Base-by-base conservation (phyloP, 2,797 vertebrate genomes). In the Periophthalmus magnuspinnatus region DNA sequence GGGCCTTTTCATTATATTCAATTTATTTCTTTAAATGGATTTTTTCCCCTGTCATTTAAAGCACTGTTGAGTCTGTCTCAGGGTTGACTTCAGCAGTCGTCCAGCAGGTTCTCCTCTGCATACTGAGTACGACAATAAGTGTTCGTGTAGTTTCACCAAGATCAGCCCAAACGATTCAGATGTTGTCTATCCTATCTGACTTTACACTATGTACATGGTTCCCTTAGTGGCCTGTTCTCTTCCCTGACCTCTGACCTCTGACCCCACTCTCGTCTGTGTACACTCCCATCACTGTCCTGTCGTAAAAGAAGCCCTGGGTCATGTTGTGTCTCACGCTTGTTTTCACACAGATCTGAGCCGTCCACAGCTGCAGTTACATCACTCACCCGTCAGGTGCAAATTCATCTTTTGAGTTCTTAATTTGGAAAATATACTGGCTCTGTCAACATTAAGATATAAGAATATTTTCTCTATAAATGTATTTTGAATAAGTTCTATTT, bases 181-280 rank as follows among this genome's bases (percentile, higher is more conserved):
- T 50, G 21, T 70, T 76, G 58, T 71, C 71, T 14, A 45, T 14
- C 71, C 76, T 76, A 68, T 80, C 62, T 75, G 64, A 65, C 63
- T 82, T 77, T 80, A 85, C 69, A 88, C 62, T 85, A 86, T 86
- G 73, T 86, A 85, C 86, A 90, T 11, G 50, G 72, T 22, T 69
- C 71, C 48, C 11, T 83, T 71, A 71, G 77, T 79, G 71, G 81
- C 85, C 80, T 72, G 65, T 82, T 77, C 66, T 75, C 60, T 52
- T 45, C 22, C 48, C 65, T 48, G 41, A 11, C 10, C 22, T 56
- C 54, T 58, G 57, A 59, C 17, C 57, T 69, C 45, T 61, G 68
- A 70, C 63, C n/a, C 50, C 19, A 28, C 16, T 11, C 36, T n/a
- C 17, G 56, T 22, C 9, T 67, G 19, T 24, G 78, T 34, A 16